A percentile compares a stretch with the other conserved stretches of the same genome.
Evolutionary conservation across 1,140 invertebrate species (phyloP).

Genomic region (Ceratosolen fusciceps): DNA sequence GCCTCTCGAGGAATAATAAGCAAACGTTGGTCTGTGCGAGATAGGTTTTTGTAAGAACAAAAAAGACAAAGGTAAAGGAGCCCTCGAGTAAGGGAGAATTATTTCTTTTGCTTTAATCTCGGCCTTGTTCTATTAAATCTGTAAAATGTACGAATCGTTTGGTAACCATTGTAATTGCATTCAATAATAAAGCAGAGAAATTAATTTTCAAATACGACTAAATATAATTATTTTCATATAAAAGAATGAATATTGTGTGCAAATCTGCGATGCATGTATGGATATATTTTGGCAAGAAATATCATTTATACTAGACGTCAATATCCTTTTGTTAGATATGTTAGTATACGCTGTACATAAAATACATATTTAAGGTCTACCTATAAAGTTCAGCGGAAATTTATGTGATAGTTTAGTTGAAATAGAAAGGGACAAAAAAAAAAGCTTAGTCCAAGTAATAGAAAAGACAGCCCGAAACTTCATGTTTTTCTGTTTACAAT

Average conservation of each 20-base stretch:
- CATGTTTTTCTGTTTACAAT: constrained; percentile 26
- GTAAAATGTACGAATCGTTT: constrained; percentile 23
- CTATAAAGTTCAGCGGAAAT: constrained; percentile 8
- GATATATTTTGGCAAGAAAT: not conserved
- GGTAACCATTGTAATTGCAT: not conserved
- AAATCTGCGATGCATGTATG: not conserved
- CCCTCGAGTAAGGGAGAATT: not conserved
- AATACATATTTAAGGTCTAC: not conserved
- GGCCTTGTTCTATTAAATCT: not conserved
- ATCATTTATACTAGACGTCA: not conserved
- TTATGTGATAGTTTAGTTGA: not conserved
- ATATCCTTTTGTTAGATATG: not conserved
- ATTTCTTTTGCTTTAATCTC: not conserved
- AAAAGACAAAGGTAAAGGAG: constrained; percentile 18
- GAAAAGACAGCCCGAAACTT: not conserved
- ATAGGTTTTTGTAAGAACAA: not conserved
- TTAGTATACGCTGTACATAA: not conserved
- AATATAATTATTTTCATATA: not conserved
- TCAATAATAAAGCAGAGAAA: not conserved
- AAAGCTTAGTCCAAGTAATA: too few relatives aligned
- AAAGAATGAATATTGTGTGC: not conserved
- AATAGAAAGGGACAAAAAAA: not conserved
- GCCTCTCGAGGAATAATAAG: constrained; percentile 40
- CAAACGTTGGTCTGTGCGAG: constrained; percentile 51
- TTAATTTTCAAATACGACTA: not conserved